These are phyloP conservation scores for Ranitomeya variabilis DNA, from an alignment of 2,113 vertebrate species.

Conservation along the genomic window DNA sequence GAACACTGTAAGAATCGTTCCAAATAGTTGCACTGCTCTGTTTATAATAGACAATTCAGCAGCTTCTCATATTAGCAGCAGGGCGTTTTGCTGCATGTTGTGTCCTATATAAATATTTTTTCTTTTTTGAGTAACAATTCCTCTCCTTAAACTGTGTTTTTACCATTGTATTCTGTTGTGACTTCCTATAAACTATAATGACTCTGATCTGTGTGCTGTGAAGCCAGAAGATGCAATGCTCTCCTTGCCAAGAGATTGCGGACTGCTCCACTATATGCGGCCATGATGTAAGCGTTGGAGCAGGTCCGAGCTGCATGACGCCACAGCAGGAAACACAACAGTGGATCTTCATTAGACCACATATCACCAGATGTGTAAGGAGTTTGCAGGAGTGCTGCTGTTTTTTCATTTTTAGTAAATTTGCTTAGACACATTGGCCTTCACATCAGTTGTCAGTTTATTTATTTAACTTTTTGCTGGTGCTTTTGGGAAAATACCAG, in stretches of 20 bases:
- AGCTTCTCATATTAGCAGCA: conserved; percentile 74
- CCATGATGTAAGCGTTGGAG: not conserved
- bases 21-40: conserved; percentile 96
- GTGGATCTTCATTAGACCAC: not conserved
- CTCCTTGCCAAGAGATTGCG: conserved; percentile 60
- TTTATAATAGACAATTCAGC: conserved; percentile 93
- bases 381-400: not conserved
- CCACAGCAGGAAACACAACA: not conserved
- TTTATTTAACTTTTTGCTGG: conserved; percentile 6
- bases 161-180: conserved; percentile 71
- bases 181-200: conserved; percentile 74
- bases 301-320: not conserved
- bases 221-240: conserved; percentile 67
- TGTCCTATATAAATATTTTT: conserved; percentile 41
- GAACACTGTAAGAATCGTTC: conserved; percentile 86
- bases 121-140: conserved; percentile 64
- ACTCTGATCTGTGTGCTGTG: conserved; percentile 71
- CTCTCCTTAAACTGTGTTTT: conserved; percentile 67
- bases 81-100: conserved; percentile 67
- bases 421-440: not conserved
- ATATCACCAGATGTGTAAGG: not conserved
- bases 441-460: not conserved
- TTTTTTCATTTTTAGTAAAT: not conserved
- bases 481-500: not conserved
- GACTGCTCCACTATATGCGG: not conserved